Evolutionary conservation across 2,113 vertebrate genomes (phyloP).

Genomic region (Todiramphus saurophagus): DNA sequence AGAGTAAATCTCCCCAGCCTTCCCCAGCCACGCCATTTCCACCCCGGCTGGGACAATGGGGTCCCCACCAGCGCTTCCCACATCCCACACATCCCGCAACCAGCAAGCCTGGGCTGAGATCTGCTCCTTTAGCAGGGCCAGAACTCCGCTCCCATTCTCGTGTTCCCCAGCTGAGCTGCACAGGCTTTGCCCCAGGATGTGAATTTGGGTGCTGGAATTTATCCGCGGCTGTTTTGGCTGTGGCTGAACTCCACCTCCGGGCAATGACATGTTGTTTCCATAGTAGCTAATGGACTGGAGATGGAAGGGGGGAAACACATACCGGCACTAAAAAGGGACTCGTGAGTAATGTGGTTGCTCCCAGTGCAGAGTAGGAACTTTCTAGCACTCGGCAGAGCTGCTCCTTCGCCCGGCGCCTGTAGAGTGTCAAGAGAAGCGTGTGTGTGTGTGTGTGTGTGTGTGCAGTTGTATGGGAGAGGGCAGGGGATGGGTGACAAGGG

Average conservation of each 20-base stretch:
- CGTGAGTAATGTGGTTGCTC: slow-evolving; percentile 61
- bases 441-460: not conserved
- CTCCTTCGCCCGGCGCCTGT: not conserved
- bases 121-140: not conserved
- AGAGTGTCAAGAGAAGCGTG: not conserved
- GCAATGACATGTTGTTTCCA: slow-evolving; percentile 67
- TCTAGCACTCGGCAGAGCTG: not conserved
- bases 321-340: slow-evolving; percentile 27
- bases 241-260: slow-evolving; percentile 48
- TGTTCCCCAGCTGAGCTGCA: not conserved
- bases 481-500: not conserved
- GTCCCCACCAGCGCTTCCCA: not conserved
- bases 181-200: not conserved
- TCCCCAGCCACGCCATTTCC: not conserved
- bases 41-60: not conserved
- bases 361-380: not conserved
- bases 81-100: not conserved
- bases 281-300: slow-evolving; percentile 67
- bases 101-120: not conserved
- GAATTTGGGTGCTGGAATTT: slow-evolving; percentile 48
- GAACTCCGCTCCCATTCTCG: not conserved
- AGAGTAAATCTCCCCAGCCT: not conserved
- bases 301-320: slow-evolving; percentile 51
- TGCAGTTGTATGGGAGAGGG: not conserved
- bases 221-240: slow-evolving; percentile 15